Evolutionary conservation across 2,113 vertebrate genomes (phyloP).

Genomic region (Sylvia atricapilla): DNA sequence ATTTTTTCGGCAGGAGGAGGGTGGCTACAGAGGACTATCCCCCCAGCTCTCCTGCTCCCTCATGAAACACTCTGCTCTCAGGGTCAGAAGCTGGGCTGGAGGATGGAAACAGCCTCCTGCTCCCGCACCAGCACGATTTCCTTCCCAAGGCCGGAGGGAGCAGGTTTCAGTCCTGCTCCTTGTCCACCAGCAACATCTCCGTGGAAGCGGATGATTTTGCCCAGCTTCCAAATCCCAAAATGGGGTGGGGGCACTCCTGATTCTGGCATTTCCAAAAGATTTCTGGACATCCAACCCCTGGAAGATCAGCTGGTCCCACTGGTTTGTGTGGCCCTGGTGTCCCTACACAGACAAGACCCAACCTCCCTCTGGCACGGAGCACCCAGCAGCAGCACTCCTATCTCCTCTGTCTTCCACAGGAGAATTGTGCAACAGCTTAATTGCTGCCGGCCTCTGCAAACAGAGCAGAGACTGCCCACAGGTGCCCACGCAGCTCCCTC

Average conservation of each 20-base stretch:
- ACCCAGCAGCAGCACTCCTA: rapidly evolving
- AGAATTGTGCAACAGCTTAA: neutral
- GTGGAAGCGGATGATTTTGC: neutral
- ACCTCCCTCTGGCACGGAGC: neutral
- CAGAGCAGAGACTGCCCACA: neutral
- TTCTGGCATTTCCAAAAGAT: neutral
- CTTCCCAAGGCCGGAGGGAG: rapidly evolving
- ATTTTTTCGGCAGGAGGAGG: neutral
- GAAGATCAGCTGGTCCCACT: neutral
- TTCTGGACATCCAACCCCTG: neutral
- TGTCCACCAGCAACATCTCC: neutral
- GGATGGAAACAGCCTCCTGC: neutral
- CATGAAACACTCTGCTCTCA: neutral
- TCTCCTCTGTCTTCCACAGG: neutral
- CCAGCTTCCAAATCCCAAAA: neutral
- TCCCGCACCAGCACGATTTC: rapidly evolving
- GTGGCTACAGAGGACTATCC: rapidly evolving
- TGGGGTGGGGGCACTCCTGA: neutral
- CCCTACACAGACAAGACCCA: neutral
- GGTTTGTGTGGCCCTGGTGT: neutral
- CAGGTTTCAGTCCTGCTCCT: neutral
- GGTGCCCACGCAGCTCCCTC: neutral
- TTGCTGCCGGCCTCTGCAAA: neutral
- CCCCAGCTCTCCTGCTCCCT: neutral
- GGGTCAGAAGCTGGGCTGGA: neutral